Base-by-base conservation (phyloP, 2,888 invertebrate species). In the Harpalus rubripes region DNA sequence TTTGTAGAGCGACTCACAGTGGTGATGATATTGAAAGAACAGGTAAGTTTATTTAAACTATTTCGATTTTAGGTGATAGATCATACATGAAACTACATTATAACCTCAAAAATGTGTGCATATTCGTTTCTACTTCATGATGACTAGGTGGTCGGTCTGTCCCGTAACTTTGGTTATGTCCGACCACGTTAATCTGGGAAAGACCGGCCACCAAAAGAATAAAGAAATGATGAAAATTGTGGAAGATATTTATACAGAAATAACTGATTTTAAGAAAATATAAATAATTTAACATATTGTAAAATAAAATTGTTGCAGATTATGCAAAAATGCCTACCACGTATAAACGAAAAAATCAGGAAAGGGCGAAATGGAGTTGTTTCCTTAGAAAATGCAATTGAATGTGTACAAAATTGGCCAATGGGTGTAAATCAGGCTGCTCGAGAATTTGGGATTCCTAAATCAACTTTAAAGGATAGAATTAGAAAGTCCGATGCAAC, bases 21-120 rank as follows among this genome's bases (percentile, higher is more conserved):
- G 58, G 0, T 58, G 58, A 58, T 58, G 15, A 58, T 58, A 58
- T 58, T 58, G 58, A 58, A 58, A 58, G 58, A 58, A 58, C 58
- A 58, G 58, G 58, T 58, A 58, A 58, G 58, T 58, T 58, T 58
- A 58, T 58, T 58, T 58, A n/a, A 58, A 15, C 58, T 58, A 58
- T 58, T 58, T 58, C 58, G 58, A 58, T 58, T 58, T 58, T 16
- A 58, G 58, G 58, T 58, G 58, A 58, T 58, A 16, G 58, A 58
- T n/a, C 58, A n/a, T 58, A 5, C n/a, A 58, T n/a, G 16, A 58
- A 58, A 58, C 58, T 16, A 58, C 58, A 58, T 58, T 58, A 58
- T 58, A 58, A 58, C 58, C 15, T 58, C 58, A n/a, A 58, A 58
- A 58, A 58, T 58, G 58, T n/a, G 58, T 58, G 58, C 58, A 58